Percentiles rank a stretch among this genome's conserved stretches.
Evolutionary conservation across 2,113 vertebrate species (phyloP).

Genomic region (Eulemur macaco): DNA sequence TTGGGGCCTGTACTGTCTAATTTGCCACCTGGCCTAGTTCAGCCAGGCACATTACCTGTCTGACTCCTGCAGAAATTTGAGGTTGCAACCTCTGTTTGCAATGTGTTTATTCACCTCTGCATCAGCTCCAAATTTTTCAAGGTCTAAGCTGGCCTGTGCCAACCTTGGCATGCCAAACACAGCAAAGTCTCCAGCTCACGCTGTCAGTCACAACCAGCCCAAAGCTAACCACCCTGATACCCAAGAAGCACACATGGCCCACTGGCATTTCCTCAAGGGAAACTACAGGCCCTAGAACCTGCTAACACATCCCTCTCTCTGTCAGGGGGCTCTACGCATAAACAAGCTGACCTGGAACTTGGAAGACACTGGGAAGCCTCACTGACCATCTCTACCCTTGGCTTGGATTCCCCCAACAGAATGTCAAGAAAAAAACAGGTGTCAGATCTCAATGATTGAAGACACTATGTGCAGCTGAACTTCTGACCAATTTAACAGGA

Average conservation of each 20-base stretch:
- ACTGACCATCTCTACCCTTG: not conserved
- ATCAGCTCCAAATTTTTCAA: constrained; percentile 23
- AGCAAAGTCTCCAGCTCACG: not conserved
- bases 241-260: not conserved
- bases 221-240: not conserved
- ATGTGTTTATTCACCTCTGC: not conserved
- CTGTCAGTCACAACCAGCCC: not conserved
- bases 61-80: not conserved
- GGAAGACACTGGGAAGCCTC: not conserved
- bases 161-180: not conserved
- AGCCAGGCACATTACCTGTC: not conserved
- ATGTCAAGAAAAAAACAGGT: not conserved
- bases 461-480: not conserved
- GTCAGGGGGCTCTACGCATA: not conserved
- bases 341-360: not conserved
- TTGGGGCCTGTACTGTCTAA: not conserved
- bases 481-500: not conserved
- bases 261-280: not conserved
- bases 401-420: not conserved
- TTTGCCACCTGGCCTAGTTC: not conserved
- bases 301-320: not conserved
- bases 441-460: not conserved
- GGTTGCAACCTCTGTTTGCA: not conserved
- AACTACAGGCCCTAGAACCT: not conserved
- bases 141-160: not conserved